Evolutionary conservation across 1,140 invertebrate genomes (phyloP).

Genomic region (Neocloeon triangulifer): DNA sequence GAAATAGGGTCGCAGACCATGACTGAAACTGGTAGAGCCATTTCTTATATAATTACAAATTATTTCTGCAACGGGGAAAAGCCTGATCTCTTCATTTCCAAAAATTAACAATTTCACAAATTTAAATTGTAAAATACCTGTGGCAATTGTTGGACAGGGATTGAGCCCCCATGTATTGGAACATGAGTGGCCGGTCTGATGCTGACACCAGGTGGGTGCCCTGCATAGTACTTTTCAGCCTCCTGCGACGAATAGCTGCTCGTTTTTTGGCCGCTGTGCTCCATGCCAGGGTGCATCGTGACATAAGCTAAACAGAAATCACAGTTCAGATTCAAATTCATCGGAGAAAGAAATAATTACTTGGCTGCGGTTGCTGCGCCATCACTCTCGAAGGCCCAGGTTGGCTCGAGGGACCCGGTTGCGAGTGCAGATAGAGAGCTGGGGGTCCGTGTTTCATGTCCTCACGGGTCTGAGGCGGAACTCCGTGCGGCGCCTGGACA

Average conservation of each 20-base stretch:
- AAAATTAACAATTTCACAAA: constrained; percentile 3
- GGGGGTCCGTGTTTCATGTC: constrained; percentile 8
- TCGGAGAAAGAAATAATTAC: constrained; percentile 2
- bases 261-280: constrained; percentile 2
- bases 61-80: constrained; percentile 3
- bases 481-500: constrained; percentile 11
- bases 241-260: constrained; percentile 5
- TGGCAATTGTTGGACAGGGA: constrained; percentile 25
- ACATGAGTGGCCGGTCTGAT: constrained; percentile 22
- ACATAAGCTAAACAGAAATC: constrained; percentile 8
- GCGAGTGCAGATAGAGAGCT: too few relatives aligned
- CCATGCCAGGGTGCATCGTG: neutral
- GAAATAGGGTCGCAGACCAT: too few relatives aligned
- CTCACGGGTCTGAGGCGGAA: constrained; percentile 5
- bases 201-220: too few relatives aligned
- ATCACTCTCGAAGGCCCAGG: too few relatives aligned
- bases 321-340: too few relatives aligned
- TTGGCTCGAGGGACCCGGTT: too few relatives aligned
- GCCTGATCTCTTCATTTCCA: too few relatives aligned
- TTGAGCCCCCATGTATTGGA: constrained; percentile 21
- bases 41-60: too few relatives aligned
- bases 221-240: constrained; percentile 8
- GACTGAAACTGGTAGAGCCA: too few relatives aligned
- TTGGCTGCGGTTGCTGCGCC: constrained; percentile 5
- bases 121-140: constrained; percentile 16